Evolutionary conservation across 2,888 invertebrate genomes (phyloP).

Genomic region (Sminthurinus aureus): DNA sequence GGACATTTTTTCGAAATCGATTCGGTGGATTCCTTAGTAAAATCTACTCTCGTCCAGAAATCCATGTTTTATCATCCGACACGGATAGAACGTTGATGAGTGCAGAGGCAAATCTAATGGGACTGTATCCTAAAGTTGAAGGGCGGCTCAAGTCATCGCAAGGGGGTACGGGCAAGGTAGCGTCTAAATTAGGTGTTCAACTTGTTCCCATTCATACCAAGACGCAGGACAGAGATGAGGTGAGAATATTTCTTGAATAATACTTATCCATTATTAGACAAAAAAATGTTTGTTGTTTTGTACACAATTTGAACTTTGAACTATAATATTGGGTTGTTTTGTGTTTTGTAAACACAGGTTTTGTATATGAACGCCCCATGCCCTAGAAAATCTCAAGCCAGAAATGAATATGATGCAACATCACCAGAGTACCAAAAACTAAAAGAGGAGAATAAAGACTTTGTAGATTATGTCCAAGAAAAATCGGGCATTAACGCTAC

Average conservation of each 20-base stretch:
- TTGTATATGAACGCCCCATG: slow-evolving; percentile 73
- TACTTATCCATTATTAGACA: not conserved
- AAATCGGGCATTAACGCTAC: slow-evolving; percentile 69
- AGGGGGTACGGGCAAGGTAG: slow-evolving; percentile 68
- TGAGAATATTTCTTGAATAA: slow-evolving; percentile 11
- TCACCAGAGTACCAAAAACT: slow-evolving; percentile 67
- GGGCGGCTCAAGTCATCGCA: slow-evolving; percentile 83
- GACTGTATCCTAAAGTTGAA: slow-evolving; percentile 72
- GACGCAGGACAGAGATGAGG: slow-evolving; percentile 51
- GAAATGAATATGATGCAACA: slow-evolving; percentile 66
- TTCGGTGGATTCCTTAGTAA: slow-evolving; percentile 69
- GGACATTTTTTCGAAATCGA: slow-evolving; percentile 73
- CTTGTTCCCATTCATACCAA: slow-evolving; percentile 60
- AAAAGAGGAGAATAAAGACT: slow-evolving; percentile 68
- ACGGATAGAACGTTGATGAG: slow-evolving; percentile 87
- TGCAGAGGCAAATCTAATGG: slow-evolving; percentile 80
- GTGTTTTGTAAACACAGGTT: slow-evolving; percentile 60
- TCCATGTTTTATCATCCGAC: slow-evolving; percentile 73
- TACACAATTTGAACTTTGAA: not conserved
- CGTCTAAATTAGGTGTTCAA: slow-evolving; percentile 53
- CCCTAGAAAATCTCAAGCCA: slow-evolving; percentile 70
- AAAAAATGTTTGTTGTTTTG: no score
- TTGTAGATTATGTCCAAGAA: slow-evolving; percentile 73
- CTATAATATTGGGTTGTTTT: not conserved
- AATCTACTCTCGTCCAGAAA: slow-evolving; percentile 63